A percentile compares a stretch with the other conserved stretches of the same genome.
phyloP scores from a whole-genome alignment of 1,140 invertebrate species.

The Brachionus koreanus region DNA sequence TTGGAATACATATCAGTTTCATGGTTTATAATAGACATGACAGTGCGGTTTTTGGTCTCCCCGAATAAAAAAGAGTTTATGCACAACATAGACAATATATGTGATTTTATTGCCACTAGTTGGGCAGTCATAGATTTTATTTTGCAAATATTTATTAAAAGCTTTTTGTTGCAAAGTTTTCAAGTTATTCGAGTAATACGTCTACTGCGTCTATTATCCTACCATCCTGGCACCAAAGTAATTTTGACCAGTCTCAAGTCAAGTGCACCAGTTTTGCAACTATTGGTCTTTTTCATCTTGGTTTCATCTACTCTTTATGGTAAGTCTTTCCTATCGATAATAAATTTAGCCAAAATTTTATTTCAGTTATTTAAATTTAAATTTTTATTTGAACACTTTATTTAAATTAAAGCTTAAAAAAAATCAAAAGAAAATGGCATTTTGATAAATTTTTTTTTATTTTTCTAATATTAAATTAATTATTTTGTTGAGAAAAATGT shows the following conservation, averaged over 20 bases:
- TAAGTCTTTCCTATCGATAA: background rate
- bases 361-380: too few species aligned
- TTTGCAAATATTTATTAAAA: conserved; percentile 46
- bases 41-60: conserved; percentile 55
- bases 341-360: too few species aligned
- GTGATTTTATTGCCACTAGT: conserved; percentile 59
- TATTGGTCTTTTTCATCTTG: conserved; percentile 90
- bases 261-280: conserved; percentile 55
- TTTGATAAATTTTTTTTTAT: too few species aligned
- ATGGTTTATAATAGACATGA: conserved; percentile 36
- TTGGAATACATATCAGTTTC: conserved; percentile 25
- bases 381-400: too few species aligned
- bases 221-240: conserved; percentile 55
- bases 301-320: conserved; percentile 95
- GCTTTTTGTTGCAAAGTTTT: conserved; percentile 49
- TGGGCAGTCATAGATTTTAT: conserved; percentile 54
- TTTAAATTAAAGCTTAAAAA: too few species aligned
- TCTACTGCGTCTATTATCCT: conserved; percentile 54
- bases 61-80: conserved; percentile 58
- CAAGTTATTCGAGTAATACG: conserved; percentile 53
- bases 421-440: too few species aligned
- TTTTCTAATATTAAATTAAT: too few species aligned
- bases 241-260: conserved; percentile 54
- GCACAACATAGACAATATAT: conserved; percentile 58
- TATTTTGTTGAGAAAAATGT: too few species aligned